A percentile compares a stretch with the other conserved stretches of the same genome.
Evolutionary conservation across 2,797 vertebrate species (phyloP).

Genomic region (Manis crassicaudata): DNA sequence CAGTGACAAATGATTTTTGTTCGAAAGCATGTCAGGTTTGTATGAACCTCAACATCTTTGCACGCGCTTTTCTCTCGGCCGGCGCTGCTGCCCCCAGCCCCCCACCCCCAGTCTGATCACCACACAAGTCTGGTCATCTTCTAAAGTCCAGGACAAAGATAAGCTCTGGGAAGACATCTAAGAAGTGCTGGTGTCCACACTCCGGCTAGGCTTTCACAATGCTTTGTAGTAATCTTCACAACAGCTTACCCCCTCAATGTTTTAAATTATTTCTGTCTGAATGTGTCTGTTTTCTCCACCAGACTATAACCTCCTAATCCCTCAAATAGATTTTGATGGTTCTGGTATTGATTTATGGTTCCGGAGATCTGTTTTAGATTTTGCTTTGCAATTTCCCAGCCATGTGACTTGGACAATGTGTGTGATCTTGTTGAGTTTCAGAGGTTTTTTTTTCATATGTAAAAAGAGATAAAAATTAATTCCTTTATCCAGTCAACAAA

Average conservation of each 20-base stretch:
- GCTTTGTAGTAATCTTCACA: not conserved
- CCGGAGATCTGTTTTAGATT: not conserved
- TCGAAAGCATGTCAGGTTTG: not conserved
- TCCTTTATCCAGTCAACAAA: not conserved
- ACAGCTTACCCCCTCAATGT: not conserved
- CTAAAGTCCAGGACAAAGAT: not conserved
- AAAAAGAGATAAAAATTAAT: not conserved
- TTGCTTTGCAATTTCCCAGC: not conserved
- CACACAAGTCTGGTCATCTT: not conserved
- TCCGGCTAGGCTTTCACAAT: not conserved
- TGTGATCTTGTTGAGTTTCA: constrained; percentile 16
- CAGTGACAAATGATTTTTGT: not conserved
- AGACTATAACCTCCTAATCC: not conserved
- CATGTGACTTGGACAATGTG: not conserved
- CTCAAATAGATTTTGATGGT: too few species aligned
- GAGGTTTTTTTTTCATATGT: not conserved
- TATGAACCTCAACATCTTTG: not conserved
- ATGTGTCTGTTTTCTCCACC: not conserved
- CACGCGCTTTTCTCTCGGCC: not conserved
- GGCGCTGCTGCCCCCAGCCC: not conserved
- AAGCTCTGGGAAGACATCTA: not conserved
- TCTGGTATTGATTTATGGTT: not conserved
- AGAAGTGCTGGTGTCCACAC: not conserved
- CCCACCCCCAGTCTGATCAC: not conserved
- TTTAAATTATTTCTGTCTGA: not conserved